A percentile compares a stretch with the other conserved stretches of the same genome.
Evolutionary conservation across 1,140 invertebrate genomes (phyloP).

Genomic region (Solenopsis invicta): DNA sequence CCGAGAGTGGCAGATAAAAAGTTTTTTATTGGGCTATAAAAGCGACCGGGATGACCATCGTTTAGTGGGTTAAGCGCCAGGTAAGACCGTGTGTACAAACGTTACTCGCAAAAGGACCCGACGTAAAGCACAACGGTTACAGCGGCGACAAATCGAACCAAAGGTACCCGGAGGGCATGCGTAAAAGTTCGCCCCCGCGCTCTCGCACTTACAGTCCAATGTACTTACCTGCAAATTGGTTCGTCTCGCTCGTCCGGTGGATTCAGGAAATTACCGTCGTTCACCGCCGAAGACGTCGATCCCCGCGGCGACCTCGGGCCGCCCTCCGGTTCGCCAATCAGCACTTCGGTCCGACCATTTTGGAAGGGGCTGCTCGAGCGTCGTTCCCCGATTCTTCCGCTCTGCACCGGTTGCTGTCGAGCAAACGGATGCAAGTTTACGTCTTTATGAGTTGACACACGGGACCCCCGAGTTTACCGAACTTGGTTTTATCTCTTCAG

Average conservation of each 20-base stretch:
- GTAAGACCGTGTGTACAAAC: not conserved
- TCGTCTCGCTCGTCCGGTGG: constrained; percentile 82
- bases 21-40: constrained; percentile 23
- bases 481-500: not conserved
- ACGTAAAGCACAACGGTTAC: not conserved
- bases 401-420: constrained; percentile 73
- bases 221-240: constrained; percentile 84
- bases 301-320: constrained; percentile 86
- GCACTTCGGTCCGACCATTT: constrained; percentile 92
- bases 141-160: not conserved
- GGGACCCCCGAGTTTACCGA: not conserved
- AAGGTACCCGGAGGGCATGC: not conserved
- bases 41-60: not conserved
- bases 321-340: constrained; percentile 88
- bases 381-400: constrained; percentile 83
- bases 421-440: constrained; percentile 21
- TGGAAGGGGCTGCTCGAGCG: constrained; percentile 89
- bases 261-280: constrained; percentile 82
- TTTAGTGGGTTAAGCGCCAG: not conserved
- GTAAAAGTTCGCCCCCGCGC: constrained; percentile 3
- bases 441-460: not conserved
- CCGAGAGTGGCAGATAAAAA: constrained; percentile 12
- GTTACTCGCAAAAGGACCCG: not conserved
- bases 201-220: not conserved
- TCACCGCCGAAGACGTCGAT: constrained; percentile 85